A percentile compares a stretch with the other conserved stretches of the same genome.
Conservation (phyloP, 30 jellyfish, hydroid and myxozoan species). For the Sanderia malayensis region DNA sequence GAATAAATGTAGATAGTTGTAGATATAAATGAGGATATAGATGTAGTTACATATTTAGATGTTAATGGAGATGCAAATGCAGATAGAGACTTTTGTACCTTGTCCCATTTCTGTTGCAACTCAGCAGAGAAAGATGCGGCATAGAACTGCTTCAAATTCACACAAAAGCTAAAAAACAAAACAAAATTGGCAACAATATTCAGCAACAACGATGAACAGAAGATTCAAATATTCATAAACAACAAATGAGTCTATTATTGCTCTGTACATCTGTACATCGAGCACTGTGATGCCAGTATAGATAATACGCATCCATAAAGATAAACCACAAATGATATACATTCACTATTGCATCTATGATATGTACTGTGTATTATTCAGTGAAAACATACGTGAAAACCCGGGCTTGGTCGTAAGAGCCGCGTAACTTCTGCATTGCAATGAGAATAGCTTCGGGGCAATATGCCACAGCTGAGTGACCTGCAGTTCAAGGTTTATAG, state of each 20-base stretch:
- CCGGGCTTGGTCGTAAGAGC: slow-evolving; percentile 45
- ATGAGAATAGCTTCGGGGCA: slow-evolving; percentile 68
- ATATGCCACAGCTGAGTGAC: slow-evolving; percentile 67
- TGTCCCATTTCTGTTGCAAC: slow-evolving; percentile 79
- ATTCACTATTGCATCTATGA: too few species aligned
- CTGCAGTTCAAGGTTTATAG: too few species aligned
- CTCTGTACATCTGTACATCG: too few species aligned
- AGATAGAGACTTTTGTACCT: slow-evolving; percentile 18
- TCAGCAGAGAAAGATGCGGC: slow-evolving; percentile 77
- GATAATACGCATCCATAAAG: too few species aligned
- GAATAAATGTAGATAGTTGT: not conserved
- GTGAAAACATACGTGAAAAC: slow-evolving; percentile 38
- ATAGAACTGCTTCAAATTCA: slow-evolving; percentile 46
- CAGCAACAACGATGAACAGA: too few species aligned
- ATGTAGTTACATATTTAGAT: not conserved
- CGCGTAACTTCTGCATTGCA: slow-evolving; percentile 61
- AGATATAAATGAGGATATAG: too few species aligned
- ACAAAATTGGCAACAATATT: not conserved
- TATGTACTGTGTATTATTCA: too few species aligned
- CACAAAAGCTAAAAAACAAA: slow-evolving; percentile 4
- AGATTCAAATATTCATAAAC: too few species aligned
- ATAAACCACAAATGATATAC: too few species aligned
- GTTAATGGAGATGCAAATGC: not conserved
- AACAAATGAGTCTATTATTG: too few species aligned
- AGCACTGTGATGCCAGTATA: too few species aligned